phyloP scores from a whole-genome alignment of 2,113 vertebrate genomes.

The Anhinga anhinga region DNA sequence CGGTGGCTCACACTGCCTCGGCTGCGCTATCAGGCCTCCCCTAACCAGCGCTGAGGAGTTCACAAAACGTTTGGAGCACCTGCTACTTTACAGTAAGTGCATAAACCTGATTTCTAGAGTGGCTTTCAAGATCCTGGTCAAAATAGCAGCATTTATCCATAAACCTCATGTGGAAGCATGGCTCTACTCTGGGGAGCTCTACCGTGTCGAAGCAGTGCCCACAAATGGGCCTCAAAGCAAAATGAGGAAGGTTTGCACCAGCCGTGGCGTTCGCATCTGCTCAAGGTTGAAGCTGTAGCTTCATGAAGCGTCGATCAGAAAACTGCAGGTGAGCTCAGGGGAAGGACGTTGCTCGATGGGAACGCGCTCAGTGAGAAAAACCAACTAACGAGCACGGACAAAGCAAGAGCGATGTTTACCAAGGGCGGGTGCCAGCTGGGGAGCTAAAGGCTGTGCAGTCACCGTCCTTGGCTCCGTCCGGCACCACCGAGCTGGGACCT shows the following conservation, averaged over 20 bases:
- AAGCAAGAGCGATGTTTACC: not conserved
- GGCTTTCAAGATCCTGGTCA: not conserved
- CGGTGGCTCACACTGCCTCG: not conserved
- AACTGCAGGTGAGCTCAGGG: not conserved
- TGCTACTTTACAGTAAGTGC: not conserved
- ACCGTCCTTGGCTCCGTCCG: not conserved
- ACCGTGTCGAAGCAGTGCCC: accelerated
- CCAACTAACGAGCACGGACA: not conserved
- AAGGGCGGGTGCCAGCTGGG: not conserved
- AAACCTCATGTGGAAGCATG: accelerated
- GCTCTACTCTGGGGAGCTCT: not conserved
- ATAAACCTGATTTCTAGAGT: not conserved
- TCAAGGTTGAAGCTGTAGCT: not conserved
- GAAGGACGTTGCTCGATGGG: not conserved
- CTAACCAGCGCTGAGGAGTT: not conserved
- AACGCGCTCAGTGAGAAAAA: accelerated
- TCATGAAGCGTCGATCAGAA: not conserved
- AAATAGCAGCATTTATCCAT: not conserved
- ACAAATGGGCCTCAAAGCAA: not conserved
- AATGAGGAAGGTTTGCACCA: not conserved
- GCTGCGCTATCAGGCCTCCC: not conserved
- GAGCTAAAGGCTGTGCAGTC: not conserved
- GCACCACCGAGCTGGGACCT: not conserved
- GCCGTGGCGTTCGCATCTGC: not conserved
- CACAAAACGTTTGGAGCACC: not conserved